phyloP scores from a whole-genome alignment of 64 coral and sea anemone species.

The Anthopleura sola region DNA sequence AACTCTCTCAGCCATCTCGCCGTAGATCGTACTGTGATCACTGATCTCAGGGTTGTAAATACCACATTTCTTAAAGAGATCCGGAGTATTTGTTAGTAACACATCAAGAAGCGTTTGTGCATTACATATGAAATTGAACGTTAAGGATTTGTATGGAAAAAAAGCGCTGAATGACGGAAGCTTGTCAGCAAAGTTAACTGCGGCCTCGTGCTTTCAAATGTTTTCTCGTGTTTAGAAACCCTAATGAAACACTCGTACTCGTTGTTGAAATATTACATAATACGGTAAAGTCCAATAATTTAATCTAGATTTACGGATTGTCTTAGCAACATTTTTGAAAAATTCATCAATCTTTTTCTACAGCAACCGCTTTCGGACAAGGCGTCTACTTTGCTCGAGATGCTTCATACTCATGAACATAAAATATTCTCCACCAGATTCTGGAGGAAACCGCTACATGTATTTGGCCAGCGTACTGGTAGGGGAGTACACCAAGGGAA shows the following conservation, averaged over 20 bases:
- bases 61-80: slow-evolving; percentile 16
- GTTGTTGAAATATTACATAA: too few species aligned
- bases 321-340: too few species aligned
- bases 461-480: slow-evolving; percentile 45
- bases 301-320: too few species aligned
- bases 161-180: too few species aligned
- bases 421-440: slow-evolving; percentile 47
- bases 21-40: slow-evolving; percentile 27
- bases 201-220: too few species aligned
- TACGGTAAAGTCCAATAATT: too few species aligned
- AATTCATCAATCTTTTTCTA: too few species aligned
- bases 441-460: slow-evolving; percentile 31
- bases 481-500: slow-evolving; percentile 45
- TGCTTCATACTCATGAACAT: slow-evolving; percentile 37
- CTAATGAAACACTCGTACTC: too few species aligned
- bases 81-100: slow-evolving; percentile 15
- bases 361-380: slow-evolving; percentile 34
- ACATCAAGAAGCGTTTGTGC: slow-evolving; percentile 25
- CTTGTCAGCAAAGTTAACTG: too few species aligned
- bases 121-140: too few species aligned
- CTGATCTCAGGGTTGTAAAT: slow-evolving; percentile 33
- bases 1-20: slow-evolving; percentile 24
- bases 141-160: too few species aligned
- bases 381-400: slow-evolving; percentile 60
- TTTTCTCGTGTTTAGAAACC: too few species aligned